phyloP scores from a whole-genome alignment of 2,113 vertebrate species.

The Sprattus sprattus region DNA sequence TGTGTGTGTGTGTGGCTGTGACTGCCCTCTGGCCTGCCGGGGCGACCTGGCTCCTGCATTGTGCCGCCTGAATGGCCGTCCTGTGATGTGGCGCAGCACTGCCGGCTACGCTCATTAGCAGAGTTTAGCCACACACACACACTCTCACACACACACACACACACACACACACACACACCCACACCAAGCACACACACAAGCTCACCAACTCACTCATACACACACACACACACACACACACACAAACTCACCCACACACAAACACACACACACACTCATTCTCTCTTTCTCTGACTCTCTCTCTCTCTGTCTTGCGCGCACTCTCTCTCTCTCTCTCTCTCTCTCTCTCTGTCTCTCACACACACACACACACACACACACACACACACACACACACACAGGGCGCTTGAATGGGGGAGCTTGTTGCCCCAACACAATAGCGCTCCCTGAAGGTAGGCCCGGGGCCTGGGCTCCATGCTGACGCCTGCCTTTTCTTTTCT shows the following conservation, averaged over 20 bases:
- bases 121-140: constrained; percentile 67
- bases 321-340: no score
- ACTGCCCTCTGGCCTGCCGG: constrained; percentile 32
- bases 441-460: constrained; percentile 51
- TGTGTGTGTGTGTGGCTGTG: neutral
- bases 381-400: constrained; percentile 12
- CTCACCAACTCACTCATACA: neutral
- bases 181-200: no score
- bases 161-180: constrained; percentile 37
- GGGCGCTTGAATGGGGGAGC: constrained; percentile 51
- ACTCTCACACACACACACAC: neutral
- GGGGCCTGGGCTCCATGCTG: constrained; percentile 70
- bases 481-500: constrained; percentile 56
- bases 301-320: no score
- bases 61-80: constrained; percentile 56
- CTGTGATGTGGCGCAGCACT: constrained; percentile 54
- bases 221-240: constrained; percentile 36
- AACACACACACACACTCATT: constrained; percentile 45
- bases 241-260: constrained; percentile 49
- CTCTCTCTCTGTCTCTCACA: no score
- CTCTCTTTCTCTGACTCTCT: no score
- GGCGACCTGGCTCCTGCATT: constrained; percentile 42
- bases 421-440: constrained; percentile 55
- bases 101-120: constrained; percentile 74
- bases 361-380: constrained; percentile 51